Base-by-base conservation (phyloP, 2,113 vertebrate genomes). In the Mandrillus leucophaeus region DNA sequence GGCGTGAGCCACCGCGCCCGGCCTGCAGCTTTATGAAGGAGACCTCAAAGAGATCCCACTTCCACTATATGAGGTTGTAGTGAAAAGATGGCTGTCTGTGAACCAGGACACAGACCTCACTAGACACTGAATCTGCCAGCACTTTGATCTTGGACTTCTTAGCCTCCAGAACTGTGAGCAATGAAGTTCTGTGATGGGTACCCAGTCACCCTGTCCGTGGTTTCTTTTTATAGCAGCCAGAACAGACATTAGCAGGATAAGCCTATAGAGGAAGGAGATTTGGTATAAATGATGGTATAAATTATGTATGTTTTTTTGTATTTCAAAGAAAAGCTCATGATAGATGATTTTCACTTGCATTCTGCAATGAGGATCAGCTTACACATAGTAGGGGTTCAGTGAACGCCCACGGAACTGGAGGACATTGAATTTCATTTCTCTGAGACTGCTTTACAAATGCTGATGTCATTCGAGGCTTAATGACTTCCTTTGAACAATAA, bases 261-360 rank as follows among this genome's bases (percentile, higher is more conserved):
- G 10, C n/a, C 25, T 79, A 8, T 20, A 8, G 13, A 57, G 38
- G 61, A 35, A 18, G n/a, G 23, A 20, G 50, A 23, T 20, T 32
- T 81, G 25, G 45, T 45, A 9, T 45, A 45, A 45, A 45, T 7
- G 6, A 32, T n/a, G n/a, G 27, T 52, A 18, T 73, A 20, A 11
- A 40, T 38, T 23, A 3, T 12, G 23, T 32, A 25, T 1, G 0
- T 14, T 64, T 57, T 78, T 1, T 35, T 16, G 12, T n/a, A 20
- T 64, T 87, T 64, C 16, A 8, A 27, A 35, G 73, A 73, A 87
- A 61, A 80, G 43, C 38, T 48, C 59, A 20, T 6, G 20, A 70
- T 4, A 3, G 25, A 23, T 18, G 57, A 5, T 50, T 48, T 61
- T 11, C 14, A 16, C 4, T 4, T 2, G 7, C 1, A 18, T 3